phyloP scores from a whole-genome alignment of 2,888 invertebrate genomes.

The Catocala fraxini region DNA sequence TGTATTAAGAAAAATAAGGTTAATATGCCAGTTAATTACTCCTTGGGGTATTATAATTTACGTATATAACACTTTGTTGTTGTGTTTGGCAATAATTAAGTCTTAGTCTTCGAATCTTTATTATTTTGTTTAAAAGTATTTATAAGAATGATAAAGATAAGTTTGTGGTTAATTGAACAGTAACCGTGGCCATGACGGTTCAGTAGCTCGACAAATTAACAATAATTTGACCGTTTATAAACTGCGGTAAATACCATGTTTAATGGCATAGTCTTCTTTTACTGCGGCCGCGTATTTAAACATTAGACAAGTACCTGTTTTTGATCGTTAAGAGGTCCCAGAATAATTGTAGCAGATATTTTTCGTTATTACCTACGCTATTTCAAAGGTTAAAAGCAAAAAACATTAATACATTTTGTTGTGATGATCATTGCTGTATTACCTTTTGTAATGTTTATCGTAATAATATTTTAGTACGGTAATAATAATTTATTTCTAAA shows the following conservation, averaged over 20 bases:
- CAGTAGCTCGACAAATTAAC: neutral
- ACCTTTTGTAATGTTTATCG: too few relatives aligned
- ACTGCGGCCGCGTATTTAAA: neutral
- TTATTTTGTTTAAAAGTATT: neutral
- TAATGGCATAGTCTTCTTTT: too few relatives aligned
- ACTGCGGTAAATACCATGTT: too few relatives aligned
- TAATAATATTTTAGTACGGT: too few relatives aligned
- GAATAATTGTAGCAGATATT: too few relatives aligned
- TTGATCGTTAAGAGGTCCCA: too few relatives aligned
- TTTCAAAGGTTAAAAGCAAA: too few relatives aligned
- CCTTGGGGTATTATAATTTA: slow-evolving; percentile 27
- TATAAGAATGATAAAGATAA: neutral
- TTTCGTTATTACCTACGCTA: too few relatives aligned
- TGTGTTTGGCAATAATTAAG: slow-evolving; percentile 5
- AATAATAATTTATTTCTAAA: too few relatives aligned
- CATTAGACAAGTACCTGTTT: neutral
- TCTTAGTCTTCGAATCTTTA: neutral
- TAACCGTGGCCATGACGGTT: neutral
- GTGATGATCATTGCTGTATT: too few relatives aligned
- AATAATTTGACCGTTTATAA: slow-evolving; percentile 7
- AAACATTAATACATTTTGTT: too few relatives aligned
- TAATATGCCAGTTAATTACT: slow-evolving; percentile 23
- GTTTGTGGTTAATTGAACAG: neutral
- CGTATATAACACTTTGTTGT: slow-evolving; percentile 6
- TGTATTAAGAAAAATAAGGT: slow-evolving; percentile 26